Base-by-base conservation (phyloP, 2,113 vertebrate genomes). In the Cyanocitta stelleri region DNA sequence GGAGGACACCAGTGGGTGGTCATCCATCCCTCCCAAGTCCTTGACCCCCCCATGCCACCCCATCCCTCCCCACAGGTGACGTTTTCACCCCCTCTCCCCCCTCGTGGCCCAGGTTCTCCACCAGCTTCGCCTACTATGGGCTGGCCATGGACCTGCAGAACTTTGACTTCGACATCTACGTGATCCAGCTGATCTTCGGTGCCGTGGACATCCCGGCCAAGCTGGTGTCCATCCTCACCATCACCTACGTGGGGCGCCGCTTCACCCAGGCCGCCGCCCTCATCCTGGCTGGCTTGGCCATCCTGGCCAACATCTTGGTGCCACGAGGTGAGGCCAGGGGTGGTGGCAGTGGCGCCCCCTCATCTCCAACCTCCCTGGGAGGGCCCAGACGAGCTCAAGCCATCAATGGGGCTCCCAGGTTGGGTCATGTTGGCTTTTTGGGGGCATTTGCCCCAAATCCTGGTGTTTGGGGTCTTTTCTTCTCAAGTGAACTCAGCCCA, bases 181-280 rank as follows among this genome's bases (percentile, higher is more conserved):
- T 98, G 75, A 98, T 99, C 74, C 99, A 99, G 95, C 24, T 99
- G n/a, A 97, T 99, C 91, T 99, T 99, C 16, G 99, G 98, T 5
- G 98, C 97, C 0, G 98, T 99, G 2, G 99, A 99, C 87, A 48
- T 99, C 96, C 99, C 99, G 0, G 98, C 98, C 90, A 99, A 99
- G 89, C 59, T 99, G 29, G 3, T 98, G 33, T 97, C 98, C 49
- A 90, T 98, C 75, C 55, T 97, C 43, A 97, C 97, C 86, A 81
- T 99, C 74, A 98, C 86, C 95, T 98, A 96, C 33, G 35, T 93
- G 27, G 94, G 94, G 1, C 56, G 94, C 1, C 92, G 94, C 41
- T 93, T 96, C 75, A 98, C 98, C 14, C 98, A 99, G 88, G 89
- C 91, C 1, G 0, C 16, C 1, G 56, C 97, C 56, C 98, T 99